Evolutionary conservation across 92 coral and sea anemone species (phyloP), one percentile per base, ranked within the genome.

Genomic region (Zoanthus sociatus): DNA sequence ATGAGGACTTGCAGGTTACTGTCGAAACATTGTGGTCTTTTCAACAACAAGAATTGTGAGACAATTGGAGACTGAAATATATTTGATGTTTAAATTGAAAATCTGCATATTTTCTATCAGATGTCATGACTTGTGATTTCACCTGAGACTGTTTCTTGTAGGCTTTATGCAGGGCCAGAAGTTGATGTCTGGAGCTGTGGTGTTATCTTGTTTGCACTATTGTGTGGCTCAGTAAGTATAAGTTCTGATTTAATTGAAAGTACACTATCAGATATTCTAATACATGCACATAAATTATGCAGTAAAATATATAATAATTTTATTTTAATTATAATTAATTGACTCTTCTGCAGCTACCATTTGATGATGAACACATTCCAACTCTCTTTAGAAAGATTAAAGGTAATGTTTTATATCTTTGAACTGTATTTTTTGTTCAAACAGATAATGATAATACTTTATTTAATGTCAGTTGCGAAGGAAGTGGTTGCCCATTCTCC

Each of bases 161-260:
- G 98, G 89, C 89, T 96, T 13, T 96, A 96, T 90, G 98, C 98
- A 6, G 98, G 98, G 4, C 98, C 98, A 69, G 98, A 96, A 79
- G 98, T 96, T 20, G 98, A 96, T 79, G 92, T 96, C 77, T 96
- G 98, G 98, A 96, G 98, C 82, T 94, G 98, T 92, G 98, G 98
- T 60, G 98, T 96, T 48, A 96, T 96, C 86, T 89, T 96, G 31
- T 96, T 93, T 91, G 98, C 98, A 12, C 92, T 96, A 6, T 91
- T 96, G 26, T 96, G 98, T 90, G 98, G 98, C 78, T 94, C 98
- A 82, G 98, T 96, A 79, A 91, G 97, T 86, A 21, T 18, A 7
- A 15, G 10, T 21, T 30, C 37, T 32, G n/a, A n/a, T n/a, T n/a
- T n/a, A n/a, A n/a, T n/a, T n/a, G n/a, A n/a, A n/a, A n/a, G n/a